Percentiles rank a stretch among this genome's conserved stretches.
Evolutionary conservation across 1,140 invertebrate genomes (phyloP).

Genomic region (Eriocheir sinensis): DNA sequence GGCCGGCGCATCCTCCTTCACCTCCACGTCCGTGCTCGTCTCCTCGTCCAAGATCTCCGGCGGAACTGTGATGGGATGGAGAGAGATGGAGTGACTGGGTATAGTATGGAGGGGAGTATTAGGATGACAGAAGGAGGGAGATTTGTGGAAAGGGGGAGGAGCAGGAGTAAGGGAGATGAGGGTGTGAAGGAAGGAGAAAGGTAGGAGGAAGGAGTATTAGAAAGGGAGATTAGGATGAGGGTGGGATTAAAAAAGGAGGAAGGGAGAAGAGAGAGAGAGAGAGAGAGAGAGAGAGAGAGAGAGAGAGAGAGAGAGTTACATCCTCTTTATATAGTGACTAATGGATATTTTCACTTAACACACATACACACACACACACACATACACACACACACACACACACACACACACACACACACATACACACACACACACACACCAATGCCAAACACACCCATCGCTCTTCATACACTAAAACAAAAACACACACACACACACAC

Average conservation of each 20-base stretch:
- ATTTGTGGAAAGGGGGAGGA: background rate
- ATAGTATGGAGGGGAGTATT: no score
- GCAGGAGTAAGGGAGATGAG: background rate
- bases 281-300: background rate
- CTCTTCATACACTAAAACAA: no score
- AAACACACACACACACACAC: no score
- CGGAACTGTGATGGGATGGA: slow-evolving; percentile 65
- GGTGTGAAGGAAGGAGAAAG: background rate
- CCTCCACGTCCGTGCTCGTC: slow-evolving; percentile 76
- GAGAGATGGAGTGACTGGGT: no score
- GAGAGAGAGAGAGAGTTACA: background rate
- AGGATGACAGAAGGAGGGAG: no score
- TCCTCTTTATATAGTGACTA: background rate
- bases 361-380: slow-evolving; percentile 6
- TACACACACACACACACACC: background rate
- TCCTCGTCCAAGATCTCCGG: slow-evolving; percentile 78
- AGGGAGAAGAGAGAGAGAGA: background rate
- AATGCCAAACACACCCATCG: background rate
- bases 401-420: slow-evolving; percentile 46
- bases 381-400: slow-evolving; percentile 59
- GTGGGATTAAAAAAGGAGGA: background rate
- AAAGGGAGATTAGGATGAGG: background rate
- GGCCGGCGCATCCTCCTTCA: slow-evolving; percentile 73
- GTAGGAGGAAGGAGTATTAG: background rate
- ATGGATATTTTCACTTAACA: no score